Evolutionary conservation across 2,888 invertebrate genomes (phyloP).

Genomic region (Euplexia lucipara): DNA sequence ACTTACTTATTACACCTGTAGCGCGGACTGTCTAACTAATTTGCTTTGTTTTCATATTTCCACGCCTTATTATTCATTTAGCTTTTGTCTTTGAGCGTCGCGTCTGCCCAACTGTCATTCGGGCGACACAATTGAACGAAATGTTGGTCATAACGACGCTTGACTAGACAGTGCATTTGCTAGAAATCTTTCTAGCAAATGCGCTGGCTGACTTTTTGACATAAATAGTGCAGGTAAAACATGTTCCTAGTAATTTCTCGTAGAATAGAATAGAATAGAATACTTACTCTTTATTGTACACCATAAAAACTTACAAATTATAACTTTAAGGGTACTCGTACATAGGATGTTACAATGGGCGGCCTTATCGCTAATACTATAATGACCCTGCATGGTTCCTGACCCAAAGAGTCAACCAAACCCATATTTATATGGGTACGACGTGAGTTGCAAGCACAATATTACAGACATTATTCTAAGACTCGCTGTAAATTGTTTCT

Average conservation of each 20-base stretch:
- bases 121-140: not conserved
- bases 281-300: too few species aligned
- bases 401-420: not conserved
- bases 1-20: not conserved
- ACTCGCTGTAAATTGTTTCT: conserved; percentile 29
- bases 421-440: too few species aligned
- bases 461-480: conserved; percentile 24
- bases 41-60: conserved; percentile 1
- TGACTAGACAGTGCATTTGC: not conserved
- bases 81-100: not conserved
- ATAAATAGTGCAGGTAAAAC: not conserved
- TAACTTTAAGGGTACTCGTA: too few species aligned
- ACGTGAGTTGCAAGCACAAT: not conserved
- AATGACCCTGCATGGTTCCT: not conserved
- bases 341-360: too few species aligned
- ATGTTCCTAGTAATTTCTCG: not conserved
- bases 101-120: not conserved
- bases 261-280: too few species aligned
- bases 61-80: conserved; percentile 13
- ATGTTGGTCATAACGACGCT: not conserved
- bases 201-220: not conserved
- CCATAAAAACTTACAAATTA: too few species aligned
- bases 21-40: not conserved
- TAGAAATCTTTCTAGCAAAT: not conserved
- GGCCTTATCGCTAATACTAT: too few species aligned